Base-by-base conservation (phyloP, 2,888 invertebrate genomes). In the Apodemia duryi region DNA sequence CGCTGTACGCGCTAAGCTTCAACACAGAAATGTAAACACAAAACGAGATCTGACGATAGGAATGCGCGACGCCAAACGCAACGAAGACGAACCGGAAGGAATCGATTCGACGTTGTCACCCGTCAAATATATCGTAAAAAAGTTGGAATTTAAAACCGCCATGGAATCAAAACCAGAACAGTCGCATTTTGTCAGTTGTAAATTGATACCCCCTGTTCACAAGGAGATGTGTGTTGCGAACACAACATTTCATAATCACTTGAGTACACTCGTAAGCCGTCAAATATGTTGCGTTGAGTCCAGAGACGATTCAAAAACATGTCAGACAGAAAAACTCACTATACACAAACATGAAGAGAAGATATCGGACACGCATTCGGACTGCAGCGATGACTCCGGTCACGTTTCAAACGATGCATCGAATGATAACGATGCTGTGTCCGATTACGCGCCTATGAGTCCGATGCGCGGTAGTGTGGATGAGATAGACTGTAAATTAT, bases 381-480 rank as follows among this genome's bases (percentile, higher is more conserved):
- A 95, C 75, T 95, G 95, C 75, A 95, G 96, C 67, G 96, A 96
- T 75, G 96, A 96, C 86, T 96, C 96, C 66, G 96, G 96, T 68
- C 96, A 96, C 84, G 96, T 96, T 73, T 96, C 96, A 63, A 96
- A 96, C 77, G 96, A 95, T 79, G 95, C 96, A 67, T 95, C 95
- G 63, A 96, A 95, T 78, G 95, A 95, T 80, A 94, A 94, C 75
- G 94, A 94, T 68, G 79, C 77, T 9, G 75, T 81, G 29, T 89
- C 86, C 72, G 88, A 90, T 74, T 83, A 80, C 73, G 81, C 83
- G 64, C 81, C 81, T 71, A 69, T 83, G 65, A 83, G 83, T 67
- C 80, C 87, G 2, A 76, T 79, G 52, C 75, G 73, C 63, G 73
- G 68, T 65, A 60, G 57, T 35, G 78, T 80, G 2, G 88, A 90